Conservation (phyloP, 1,140 invertebrate genomes). For the Helicoverpa zea region DNA sequence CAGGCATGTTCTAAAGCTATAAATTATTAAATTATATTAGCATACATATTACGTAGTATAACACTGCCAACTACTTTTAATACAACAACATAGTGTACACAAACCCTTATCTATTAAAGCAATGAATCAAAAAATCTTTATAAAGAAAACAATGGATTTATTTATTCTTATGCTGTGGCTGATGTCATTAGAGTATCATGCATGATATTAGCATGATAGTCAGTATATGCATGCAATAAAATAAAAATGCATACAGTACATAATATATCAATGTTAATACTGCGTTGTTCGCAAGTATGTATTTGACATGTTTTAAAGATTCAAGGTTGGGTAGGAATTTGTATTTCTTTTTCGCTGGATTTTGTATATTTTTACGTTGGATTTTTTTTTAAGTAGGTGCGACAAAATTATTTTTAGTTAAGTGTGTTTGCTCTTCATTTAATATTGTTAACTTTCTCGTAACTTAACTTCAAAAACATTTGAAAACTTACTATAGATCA, state of each 20-base stretch:
- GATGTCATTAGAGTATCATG: slow-evolving; percentile 39
- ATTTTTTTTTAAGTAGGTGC: background rate
- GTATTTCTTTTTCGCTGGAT: too few relatives aligned
- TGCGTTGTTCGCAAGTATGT: slow-evolving; percentile 13
- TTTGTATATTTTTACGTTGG: too few relatives aligned
- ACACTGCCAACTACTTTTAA: too few relatives aligned
- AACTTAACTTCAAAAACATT: too few relatives aligned
- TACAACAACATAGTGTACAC: background rate
- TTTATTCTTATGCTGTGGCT: background rate
- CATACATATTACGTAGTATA: too few relatives aligned
- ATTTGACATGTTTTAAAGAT: background rate
- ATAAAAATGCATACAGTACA: slow-evolving; percentile 10
- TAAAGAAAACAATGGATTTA: slow-evolving; percentile 38
- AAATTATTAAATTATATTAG: too few relatives aligned
- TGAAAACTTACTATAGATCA: too few relatives aligned
- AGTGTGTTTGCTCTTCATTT: too few relatives aligned
- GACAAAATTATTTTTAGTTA: too few relatives aligned
- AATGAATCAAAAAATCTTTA: slow-evolving; percentile 34
- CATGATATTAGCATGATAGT: slow-evolving; percentile 6
- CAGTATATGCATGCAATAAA: slow-evolving; percentile 20
- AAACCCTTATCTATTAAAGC: background rate
- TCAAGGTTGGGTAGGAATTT: too few relatives aligned
- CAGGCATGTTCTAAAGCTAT: too few relatives aligned
- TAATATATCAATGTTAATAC: slow-evolving; percentile 14
- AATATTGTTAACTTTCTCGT: too few relatives aligned